phyloP scores from a whole-genome alignment of 2,113 vertebrate species.

The Micronycteris hirsuta region DNA sequence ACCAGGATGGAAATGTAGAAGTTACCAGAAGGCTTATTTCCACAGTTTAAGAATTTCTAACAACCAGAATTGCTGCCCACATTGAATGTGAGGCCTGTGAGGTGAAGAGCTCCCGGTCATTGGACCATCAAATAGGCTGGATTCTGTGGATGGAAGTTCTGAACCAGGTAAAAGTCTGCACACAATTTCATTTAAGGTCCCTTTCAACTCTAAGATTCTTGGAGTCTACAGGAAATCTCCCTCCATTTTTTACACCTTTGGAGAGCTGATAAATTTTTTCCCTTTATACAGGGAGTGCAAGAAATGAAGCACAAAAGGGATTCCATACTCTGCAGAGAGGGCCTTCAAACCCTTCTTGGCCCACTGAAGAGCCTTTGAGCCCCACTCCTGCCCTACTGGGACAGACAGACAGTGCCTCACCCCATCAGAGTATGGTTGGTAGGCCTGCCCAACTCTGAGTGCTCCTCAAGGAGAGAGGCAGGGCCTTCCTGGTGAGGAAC shows the following conservation, averaged over 20 bases:
- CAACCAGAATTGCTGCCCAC: not conserved
- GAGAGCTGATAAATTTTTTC: not conserved
- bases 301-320: not conserved
- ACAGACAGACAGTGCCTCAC: not conserved
- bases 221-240: not conserved
- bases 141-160: accelerated
- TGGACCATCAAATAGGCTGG: not conserved
- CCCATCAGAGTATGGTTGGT: not conserved
- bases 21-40: not conserved
- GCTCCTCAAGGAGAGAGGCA: not conserved
- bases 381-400: not conserved
- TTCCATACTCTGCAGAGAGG: not conserved
- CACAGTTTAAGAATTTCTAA: not conserved
- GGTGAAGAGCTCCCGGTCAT: not conserved
- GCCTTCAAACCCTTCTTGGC: not conserved
- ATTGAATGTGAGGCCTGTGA: not conserved
- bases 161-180: not conserved
- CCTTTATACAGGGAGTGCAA: not conserved
- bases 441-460: not conserved
- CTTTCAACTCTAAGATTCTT: not conserved
- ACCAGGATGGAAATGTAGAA: not conserved
- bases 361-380: not conserved
- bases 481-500: not conserved
- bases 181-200: not conserved
- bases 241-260: not conserved